A percentile compares a stretch with the other conserved stretches of the same genome.
phyloP scores from a whole-genome alignment of 2,113 vertebrate species.

The Cebidichthys violaceus region DNA sequence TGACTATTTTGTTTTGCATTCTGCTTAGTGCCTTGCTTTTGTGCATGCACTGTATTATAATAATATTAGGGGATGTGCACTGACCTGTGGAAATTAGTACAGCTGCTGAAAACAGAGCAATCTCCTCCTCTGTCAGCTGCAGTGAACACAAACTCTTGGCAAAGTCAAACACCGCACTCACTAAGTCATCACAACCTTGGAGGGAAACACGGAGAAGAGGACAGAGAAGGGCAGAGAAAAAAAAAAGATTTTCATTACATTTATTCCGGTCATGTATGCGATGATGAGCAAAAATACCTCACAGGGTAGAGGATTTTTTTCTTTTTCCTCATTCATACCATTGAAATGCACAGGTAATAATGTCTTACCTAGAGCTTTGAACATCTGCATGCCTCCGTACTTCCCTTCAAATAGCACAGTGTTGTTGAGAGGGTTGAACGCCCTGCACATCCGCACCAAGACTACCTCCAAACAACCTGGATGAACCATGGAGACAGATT shows the following conservation, averaged over 20 bases:
- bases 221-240: conserved; percentile 39
- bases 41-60: background rate
- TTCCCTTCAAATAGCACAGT: conserved; percentile 99
- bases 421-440: conserved; percentile 99
- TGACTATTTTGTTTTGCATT: background rate
- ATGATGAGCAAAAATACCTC: conserved; percentile 21
- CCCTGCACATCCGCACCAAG: conserved; percentile 98
- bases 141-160: conserved; percentile 98
- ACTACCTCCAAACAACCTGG: conserved; percentile 98
- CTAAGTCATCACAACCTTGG: conserved; percentile 96
- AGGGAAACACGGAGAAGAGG: conserved; percentile 26
- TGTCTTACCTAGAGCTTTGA: conserved; percentile 95
- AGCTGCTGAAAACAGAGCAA: conserved; percentile 97
- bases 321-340: background rate
- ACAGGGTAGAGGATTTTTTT: conserved; percentile 2
- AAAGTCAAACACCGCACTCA: conserved; percentile 98
- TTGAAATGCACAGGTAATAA: background rate
- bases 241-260: conserved; percentile 19
- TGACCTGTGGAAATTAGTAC: conserved; percentile 99
- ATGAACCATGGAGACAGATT: background rate
- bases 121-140: conserved; percentile 98
- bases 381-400: conserved; percentile 99
- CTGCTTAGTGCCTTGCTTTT: conserved; percentile 5
- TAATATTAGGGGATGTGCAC: conserved; percentile 35
- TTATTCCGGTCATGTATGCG: conserved; percentile 35